Evolutionary conservation across 2,797 vertebrate species (phyloP), one percentile per base, ranked within the genome.

Genomic region (Esox masquinongy): DNA sequence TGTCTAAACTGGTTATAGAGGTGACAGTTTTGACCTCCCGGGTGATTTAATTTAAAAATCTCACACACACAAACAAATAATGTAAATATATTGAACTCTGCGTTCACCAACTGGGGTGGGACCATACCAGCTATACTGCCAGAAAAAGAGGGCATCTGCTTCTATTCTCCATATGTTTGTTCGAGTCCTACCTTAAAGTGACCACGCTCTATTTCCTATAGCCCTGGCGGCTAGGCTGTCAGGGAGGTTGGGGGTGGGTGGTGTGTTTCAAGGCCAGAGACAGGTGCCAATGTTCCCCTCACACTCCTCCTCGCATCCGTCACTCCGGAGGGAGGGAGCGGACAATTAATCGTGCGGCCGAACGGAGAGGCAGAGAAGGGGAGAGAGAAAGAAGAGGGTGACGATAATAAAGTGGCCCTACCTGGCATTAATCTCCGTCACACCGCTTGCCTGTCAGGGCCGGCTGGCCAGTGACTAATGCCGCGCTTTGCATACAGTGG

Each of bases 371-470:
- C 96, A 95, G 95, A 96, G 94, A 94, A 94, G 67, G 82, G 94
- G 93, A 94, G 95, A 95, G 94, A 95, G 94, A 96, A 95, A 94
- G 95, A 96, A 94, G 95, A 96, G 96, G 94, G 95, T 95, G 96
- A 96, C 95, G 97, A 97, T 97, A 98, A 98, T 97, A 98, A 98
- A 98, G 96, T 97, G 95, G 95, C 94, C 93, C 87, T 92, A 91
- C 93, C 91, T 94, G 92, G 92, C 96, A 98, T 98, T 99, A 97
- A 98, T 99, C 97, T 98, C 96, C 95, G 95, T 98, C 97, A 98
- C 95, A 95, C 96, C 95, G 94, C 96, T 93, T 95, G 94, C 89
- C 93, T 98, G 96, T 98, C 97, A 97, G 94, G 92, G 92, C 90
- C 92, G 94, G 95, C 94, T 94, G 92, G 95, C 94, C 95, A 94